phyloP scores from a whole-genome alignment of 2,797 vertebrate genomes.

The Scomberomorus guttatus region DNA sequence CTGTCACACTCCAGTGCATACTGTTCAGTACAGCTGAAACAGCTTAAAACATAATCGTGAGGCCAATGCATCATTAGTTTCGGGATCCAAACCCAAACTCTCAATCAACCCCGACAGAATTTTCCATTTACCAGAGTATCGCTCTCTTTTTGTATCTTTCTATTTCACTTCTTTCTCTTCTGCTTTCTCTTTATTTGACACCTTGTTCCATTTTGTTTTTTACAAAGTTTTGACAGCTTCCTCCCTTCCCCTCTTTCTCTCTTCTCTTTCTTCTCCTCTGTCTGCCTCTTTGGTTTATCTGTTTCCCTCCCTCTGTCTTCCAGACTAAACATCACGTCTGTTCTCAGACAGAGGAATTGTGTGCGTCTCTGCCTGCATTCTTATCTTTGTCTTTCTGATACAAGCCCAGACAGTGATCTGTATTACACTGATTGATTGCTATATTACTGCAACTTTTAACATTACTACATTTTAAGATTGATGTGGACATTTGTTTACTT shows the following conservation, averaged over 20 bases:
- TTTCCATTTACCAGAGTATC: conserved; percentile 6
- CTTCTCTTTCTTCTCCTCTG: conserved; percentile 9
- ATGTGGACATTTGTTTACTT: background rate
- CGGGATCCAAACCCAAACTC: background rate
- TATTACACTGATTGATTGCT: background rate
- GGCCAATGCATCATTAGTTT: conserved; percentile 18
- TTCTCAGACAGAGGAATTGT: conserved; percentile 67
- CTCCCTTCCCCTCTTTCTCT: background rate
- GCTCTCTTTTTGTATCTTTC: background rate
- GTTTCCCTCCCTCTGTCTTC: conserved; percentile 59
- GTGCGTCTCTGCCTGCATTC: conserved; percentile 39
- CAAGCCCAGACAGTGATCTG: conserved; percentile 29
- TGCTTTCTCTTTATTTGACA: conserved; percentile 6
- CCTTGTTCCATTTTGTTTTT: conserved; percentile 1
- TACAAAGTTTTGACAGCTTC: conserved; percentile 29
- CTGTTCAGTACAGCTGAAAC: conserved; percentile 31
- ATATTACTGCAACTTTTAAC: background rate
- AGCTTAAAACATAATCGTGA: conserved; percentile 31
- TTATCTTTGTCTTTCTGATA: conserved; percentile 49
- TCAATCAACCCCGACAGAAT: conserved; percentile 32
- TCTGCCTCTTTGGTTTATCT: conserved; percentile 52
- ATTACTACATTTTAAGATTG: background rate
- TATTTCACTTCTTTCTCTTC: background rate
- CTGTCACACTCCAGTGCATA: conserved; percentile 43
- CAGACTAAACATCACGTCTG: conserved; percentile 77